Percentiles rank a stretch among this genome's conserved stretches.
Conservation (phyloP, 2,113 vertebrate species). For the Microcebus ravelobensis region DNA sequence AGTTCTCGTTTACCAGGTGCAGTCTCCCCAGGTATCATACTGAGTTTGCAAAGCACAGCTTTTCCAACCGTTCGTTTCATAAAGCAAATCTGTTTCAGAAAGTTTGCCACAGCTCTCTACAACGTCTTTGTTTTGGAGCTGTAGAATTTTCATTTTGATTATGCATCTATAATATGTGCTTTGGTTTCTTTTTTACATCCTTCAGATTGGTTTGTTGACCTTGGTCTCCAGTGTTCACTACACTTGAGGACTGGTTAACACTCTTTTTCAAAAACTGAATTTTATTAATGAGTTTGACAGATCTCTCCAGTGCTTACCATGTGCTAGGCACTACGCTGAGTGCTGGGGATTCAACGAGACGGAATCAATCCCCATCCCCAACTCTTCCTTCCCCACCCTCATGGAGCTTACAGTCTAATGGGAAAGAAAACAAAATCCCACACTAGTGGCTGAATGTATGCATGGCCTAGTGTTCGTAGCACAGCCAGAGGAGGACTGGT, state of each 20-base stretch:
- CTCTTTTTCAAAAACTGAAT: background rate
- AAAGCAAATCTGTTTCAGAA: conserved; percentile 28
- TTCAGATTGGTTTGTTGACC: conserved; percentile 25
- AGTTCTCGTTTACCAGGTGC: conserved; percentile 4
- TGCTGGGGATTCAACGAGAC: background rate
- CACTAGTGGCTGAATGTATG: background rate
- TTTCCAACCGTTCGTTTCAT: conserved; percentile 6
- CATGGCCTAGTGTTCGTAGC: background rate
- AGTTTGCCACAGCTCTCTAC: background rate
- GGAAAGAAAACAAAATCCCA: background rate
- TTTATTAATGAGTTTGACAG: background rate
- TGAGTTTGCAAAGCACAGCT: conserved; percentile 40
- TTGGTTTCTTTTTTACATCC: background rate
- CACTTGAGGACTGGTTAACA: background rate
- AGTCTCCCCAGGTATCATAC: background rate
- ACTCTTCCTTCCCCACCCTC: background rate
- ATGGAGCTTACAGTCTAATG: background rate
- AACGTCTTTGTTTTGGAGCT: background rate
- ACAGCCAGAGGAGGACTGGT: background rate
- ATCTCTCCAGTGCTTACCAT: background rate
- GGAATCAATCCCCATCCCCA: background rate
- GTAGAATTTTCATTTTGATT: conserved; percentile 29
- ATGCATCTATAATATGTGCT: background rate
- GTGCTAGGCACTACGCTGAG: no score
- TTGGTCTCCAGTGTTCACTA: background rate